These are phyloP conservation scores for Syrmaticus mikado DNA, from an alignment of 2,113 vertebrate species.

Conservation along the genomic window DNA sequence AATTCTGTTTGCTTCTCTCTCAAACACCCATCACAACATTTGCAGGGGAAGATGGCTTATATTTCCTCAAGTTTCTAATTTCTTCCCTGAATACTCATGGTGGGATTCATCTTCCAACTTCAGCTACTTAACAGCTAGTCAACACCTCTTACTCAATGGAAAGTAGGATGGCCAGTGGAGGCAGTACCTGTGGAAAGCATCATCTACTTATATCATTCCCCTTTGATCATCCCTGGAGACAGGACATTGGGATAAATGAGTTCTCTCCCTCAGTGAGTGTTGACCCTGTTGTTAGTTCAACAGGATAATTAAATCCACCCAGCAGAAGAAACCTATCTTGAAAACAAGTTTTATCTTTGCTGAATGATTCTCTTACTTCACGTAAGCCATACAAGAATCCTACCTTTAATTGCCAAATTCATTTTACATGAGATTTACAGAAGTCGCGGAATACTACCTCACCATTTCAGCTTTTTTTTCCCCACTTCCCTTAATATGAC, in stretches of 20 bases:
- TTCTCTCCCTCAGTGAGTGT: neutral
- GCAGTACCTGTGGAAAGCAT: slow-evolving; percentile 7
- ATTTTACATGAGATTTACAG: neutral
- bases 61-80: slow-evolving; percentile 2
- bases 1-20: neutral
- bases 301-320: neutral
- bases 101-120: slow-evolving; percentile 5
- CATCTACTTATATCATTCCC: neutral
- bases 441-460: neutral
- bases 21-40: neutral
- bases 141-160: slow-evolving; percentile 12
- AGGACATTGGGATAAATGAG: neutral
- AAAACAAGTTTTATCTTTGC: neutral
- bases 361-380: neutral
- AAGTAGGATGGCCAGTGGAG: slow-evolving; percentile 32
- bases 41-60: neutral
- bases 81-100: neutral
- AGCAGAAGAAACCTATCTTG: neutral
- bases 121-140: slow-evolving; percentile 24
- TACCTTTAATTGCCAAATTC: neutral
- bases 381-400: neutral
- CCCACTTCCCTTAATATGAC: neutral
- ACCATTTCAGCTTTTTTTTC: neutral
- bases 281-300: neutral
- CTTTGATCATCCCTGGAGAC: neutral